Evolutionary conservation across 1,140 invertebrate species (phyloP).

Genomic region (Hermatobates lingyangjiaoensis): DNA sequence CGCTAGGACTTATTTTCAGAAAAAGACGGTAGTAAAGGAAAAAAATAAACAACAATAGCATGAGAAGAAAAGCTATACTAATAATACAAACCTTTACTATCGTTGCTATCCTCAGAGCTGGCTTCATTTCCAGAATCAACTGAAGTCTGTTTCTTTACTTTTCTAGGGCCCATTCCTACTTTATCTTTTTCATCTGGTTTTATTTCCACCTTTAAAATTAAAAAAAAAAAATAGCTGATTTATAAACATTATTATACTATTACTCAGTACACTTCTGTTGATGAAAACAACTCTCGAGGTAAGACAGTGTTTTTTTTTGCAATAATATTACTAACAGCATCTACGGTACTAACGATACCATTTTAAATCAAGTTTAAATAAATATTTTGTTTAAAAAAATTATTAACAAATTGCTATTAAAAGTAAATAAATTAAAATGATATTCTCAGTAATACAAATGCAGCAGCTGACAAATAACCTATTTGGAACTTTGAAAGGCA

Average conservation of each 20-base stretch:
- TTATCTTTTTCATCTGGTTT: slow-evolving; percentile 8
- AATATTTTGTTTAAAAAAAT: neutral
- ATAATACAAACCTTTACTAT: slow-evolving; percentile 40
- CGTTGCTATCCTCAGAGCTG: slow-evolving; percentile 81
- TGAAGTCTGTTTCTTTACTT: slow-evolving; percentile 43
- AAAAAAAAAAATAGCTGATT: slow-evolving; percentile 22
- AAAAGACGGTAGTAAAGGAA: too few species aligned
- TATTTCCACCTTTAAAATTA: slow-evolving; percentile 18
- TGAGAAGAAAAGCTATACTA: too few species aligned
- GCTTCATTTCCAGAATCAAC: slow-evolving; percentile 82
- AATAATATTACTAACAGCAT: neutral
- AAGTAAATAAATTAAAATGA: too few species aligned
- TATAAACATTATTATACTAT: slow-evolving; percentile 40
- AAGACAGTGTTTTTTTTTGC: neutral
- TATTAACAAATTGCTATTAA: too few species aligned
- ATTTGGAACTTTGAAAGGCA: too few species aligned
- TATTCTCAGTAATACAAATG: too few species aligned
- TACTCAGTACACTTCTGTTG: slow-evolving; percentile 70
- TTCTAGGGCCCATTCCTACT: slow-evolving; percentile 24
- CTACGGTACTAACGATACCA: neutral
- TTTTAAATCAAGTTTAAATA: neutral
- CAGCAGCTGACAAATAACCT: too few species aligned
- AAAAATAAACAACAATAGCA: too few species aligned
- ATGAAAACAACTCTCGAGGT: slow-evolving; percentile 12
- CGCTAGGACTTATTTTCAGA: too few species aligned